A percentile compares a stretch with the other conserved stretches of the same genome.
Conservation (phyloP, 2,888 invertebrate species). For the Apotomis capreana region DNA sequence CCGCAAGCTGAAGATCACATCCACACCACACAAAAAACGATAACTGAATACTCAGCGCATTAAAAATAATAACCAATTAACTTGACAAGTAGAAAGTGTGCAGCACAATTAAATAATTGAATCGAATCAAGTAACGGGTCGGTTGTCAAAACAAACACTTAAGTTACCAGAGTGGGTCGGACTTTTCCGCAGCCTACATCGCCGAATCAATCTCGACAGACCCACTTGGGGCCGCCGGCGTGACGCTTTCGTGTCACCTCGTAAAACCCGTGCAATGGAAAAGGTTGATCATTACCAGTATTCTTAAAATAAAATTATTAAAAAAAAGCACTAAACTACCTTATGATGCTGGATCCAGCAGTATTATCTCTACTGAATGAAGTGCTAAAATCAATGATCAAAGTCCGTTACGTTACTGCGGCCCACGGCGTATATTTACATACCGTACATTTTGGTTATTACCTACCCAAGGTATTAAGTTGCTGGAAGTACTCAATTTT, state of each 20-base stretch:
- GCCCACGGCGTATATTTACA: too few relatives aligned
- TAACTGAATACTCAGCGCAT: background rate
- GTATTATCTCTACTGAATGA: too few relatives aligned
- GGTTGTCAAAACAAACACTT: slow-evolving; percentile 39
- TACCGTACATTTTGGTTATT: too few relatives aligned
- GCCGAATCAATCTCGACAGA: slow-evolving; percentile 39
- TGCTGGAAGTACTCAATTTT: background rate
- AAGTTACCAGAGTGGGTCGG: slow-evolving; percentile 33
- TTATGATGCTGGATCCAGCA: too few relatives aligned
- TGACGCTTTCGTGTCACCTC: slow-evolving; percentile 55
- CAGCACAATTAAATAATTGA: slow-evolving; percentile 16
- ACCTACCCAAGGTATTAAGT: too few relatives aligned
- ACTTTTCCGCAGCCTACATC: slow-evolving; percentile 41
- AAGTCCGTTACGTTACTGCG: too few relatives aligned
- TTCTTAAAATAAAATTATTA: too few relatives aligned
- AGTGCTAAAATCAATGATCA: too few relatives aligned
- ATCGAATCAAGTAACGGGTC: slow-evolving; percentile 32
- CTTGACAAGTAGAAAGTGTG: slow-evolving; percentile 7
- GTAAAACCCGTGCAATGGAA: slow-evolving; percentile 26
- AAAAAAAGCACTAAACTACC: too few relatives aligned
- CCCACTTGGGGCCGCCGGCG: slow-evolving; percentile 46
- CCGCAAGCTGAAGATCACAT: too few relatives aligned
- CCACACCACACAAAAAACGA: too few relatives aligned
- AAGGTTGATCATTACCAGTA: slow-evolving; percentile 1
- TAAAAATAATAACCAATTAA: background rate